Base-by-base conservation (phyloP, 2,113 vertebrate species). In the Beaufortia kweichowensis region DNA sequence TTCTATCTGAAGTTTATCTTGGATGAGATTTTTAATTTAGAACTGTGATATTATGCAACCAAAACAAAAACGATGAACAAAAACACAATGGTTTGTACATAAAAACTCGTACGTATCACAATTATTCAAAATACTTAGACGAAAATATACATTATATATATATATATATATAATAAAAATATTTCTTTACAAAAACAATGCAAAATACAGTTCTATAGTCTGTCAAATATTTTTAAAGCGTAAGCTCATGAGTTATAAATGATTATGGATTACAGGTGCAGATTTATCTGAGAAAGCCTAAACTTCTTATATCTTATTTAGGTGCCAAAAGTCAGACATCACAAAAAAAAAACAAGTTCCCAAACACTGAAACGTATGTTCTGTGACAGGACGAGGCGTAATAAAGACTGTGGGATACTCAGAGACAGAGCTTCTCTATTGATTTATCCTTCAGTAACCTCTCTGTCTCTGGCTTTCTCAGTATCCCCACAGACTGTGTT, bases 401-500 rank as follows among this genome's bases (percentile, higher is more conserved):
- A 59, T 53, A 21, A 48, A 33, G 24, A 70, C 67, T 71, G 56
- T 28, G 21, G 53, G 67, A 64, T 28, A 70, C 26, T 41, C 35
- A n/a, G 70, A 71, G 31, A 59, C 73, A 80, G 31, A 62, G 73
- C 59, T 79, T 76, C 72, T 71, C 55, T 67, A 79, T 71, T 79
- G 66, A 79, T 61, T 79, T 61, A 63, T 83, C 78, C 71, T 68
- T 80, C 62, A 73, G 66, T 63, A 72, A 61, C 65, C 72, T 65
- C 53, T 68, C 11, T 29, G 23, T 61, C 43, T 41, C 53, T 76
- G 39, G 63, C 56, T 64, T 57, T 60, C 17, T 76, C 29, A 29
- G 28, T 78, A 26, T 78, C 64, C 76, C 60, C 77, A 80, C 84
- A 88, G 86, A 88, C 91, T 89, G 90, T 89, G 90, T 91, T 93